Evolutionary conservation across 2,797 vertebrate genomes (phyloP).

Genomic region (Heteromormyrus szaboi): DNA sequence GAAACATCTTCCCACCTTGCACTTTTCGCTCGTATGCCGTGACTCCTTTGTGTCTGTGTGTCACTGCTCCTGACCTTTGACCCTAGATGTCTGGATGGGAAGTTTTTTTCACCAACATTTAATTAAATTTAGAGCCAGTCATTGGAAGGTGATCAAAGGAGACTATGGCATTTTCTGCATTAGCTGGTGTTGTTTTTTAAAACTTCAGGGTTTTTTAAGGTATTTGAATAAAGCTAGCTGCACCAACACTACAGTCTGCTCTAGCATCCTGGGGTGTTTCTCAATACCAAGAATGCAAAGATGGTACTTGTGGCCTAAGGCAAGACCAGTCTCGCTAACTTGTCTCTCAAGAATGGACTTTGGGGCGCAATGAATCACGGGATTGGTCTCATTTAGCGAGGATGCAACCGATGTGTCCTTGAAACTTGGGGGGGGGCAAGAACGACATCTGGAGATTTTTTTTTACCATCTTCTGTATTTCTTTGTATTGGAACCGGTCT

Average conservation of each 20-base stretch:
- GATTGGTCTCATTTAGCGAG: neutral
- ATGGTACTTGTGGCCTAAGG: neutral
- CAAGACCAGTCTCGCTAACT: neutral
- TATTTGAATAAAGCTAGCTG: neutral
- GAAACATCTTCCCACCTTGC: neutral
- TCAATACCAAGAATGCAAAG: neutral
- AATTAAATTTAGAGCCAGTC: slow-evolving; percentile 5
- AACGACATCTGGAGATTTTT: neutral
- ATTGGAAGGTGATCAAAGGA: neutral
- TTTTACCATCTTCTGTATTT: neutral
- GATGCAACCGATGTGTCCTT: neutral
- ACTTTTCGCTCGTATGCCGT: neutral
- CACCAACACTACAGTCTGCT: neutral
- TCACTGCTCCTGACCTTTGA: slow-evolving; percentile 17
- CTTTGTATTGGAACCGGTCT: neutral
- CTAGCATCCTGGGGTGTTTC: neutral
- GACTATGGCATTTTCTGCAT: neutral
- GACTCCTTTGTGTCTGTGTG: neutral
- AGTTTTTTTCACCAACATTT: neutral
- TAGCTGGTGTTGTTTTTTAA: neutral
- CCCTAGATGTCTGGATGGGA: neutral
- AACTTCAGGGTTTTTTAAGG: neutral
- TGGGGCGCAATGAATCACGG: neutral
- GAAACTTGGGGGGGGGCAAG: neutral
- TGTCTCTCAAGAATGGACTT: neutral